Percentiles rank a stretch among this genome's conserved stretches.
phyloP scores from a whole-genome alignment of 2,797 vertebrate genomes.

The Valencia hispanica region DNA sequence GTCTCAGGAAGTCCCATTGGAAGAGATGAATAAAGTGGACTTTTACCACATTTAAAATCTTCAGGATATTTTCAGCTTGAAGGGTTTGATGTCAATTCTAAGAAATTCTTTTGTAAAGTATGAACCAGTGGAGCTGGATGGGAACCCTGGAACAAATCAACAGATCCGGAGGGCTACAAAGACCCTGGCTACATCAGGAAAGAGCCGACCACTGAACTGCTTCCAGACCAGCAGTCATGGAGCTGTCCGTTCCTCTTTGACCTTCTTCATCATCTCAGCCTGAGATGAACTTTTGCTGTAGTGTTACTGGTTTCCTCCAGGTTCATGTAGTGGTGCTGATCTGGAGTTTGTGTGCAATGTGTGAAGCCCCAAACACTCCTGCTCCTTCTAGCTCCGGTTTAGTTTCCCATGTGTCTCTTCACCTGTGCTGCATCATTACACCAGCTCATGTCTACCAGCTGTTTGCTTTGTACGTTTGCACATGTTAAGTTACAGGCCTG shows the following conservation, averaged over 20 bases:
- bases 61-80: background rate
- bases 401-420: background rate
- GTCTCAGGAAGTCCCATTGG: background rate
- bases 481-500: conserved; percentile 2
- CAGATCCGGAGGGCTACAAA: background rate
- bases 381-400: background rate
- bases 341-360: background rate
- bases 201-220: background rate
- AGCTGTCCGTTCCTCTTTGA: background rate
- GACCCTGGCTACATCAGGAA: background rate
- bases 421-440: too few species aligned
- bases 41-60: background rate
- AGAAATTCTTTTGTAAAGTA: background rate
- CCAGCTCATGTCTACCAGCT: background rate
- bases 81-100: background rate
- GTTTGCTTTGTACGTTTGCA: conserved; percentile 4
- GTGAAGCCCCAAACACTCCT: background rate
- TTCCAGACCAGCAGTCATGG: background rate
- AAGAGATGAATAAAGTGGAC: background rate
- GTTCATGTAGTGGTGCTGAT: background rate
- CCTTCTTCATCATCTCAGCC: background rate
- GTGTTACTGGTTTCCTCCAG: background rate
- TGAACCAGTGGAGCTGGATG: background rate
- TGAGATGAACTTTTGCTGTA: background rate
- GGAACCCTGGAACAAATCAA: background rate